Evolutionary conservation across 2,113 vertebrate species (phyloP).

Genomic region (Pygoscelis adeliae): DNA sequence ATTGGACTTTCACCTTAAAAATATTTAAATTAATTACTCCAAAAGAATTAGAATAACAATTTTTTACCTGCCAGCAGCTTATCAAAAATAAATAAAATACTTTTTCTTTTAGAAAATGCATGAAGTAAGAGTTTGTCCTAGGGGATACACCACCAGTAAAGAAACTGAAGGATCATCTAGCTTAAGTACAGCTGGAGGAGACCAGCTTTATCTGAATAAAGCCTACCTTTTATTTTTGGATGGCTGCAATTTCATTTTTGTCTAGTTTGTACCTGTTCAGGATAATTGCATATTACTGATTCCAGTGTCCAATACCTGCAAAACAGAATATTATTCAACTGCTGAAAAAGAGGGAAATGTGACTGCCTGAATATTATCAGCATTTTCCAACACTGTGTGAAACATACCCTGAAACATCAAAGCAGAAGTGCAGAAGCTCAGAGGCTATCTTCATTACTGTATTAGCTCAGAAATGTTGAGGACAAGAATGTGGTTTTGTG

Average conservation of each 20-base stretch:
- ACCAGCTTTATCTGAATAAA: background rate
- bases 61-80: background rate
- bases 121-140: background rate
- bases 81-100: background rate
- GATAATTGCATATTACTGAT: background rate
- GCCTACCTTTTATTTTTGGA: background rate
- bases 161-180: background rate
- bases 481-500: background rate
- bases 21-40: background rate
- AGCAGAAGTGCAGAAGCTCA: background rate
- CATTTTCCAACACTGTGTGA: background rate
- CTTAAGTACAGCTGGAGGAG: background rate
- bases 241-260: background rate
- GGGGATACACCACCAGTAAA: background rate
- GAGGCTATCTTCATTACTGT: background rate
- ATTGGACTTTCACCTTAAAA: background rate
- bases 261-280: background rate
- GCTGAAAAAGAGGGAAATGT: background rate
- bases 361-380: background rate
- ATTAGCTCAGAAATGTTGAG: background rate
- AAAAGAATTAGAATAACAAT: background rate
- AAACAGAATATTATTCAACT: background rate
- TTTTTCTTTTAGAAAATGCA: background rate
- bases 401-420: background rate
- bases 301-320: background rate